Conservation (phyloP, 1,140 invertebrate genomes). For the Drosophila arawakana region DNA sequence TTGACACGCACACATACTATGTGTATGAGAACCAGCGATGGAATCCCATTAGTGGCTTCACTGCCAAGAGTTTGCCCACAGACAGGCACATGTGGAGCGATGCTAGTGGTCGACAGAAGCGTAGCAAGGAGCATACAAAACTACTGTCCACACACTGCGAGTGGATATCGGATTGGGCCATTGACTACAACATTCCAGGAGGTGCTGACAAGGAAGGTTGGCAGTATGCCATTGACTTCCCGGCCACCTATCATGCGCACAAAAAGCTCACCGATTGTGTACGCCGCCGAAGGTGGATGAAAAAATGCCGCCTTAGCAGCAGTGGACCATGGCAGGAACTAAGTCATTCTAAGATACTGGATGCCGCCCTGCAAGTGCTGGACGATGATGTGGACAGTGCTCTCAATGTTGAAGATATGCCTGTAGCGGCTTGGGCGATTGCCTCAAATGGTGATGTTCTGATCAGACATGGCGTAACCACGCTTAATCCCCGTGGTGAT, state of each 20-base stretch:
- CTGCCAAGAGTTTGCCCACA: slow-evolving; percentile 92
- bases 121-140: slow-evolving; percentile 93
- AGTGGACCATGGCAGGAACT: slow-evolving; percentile 94
- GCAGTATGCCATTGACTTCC: slow-evolving; percentile 97
- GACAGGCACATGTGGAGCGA: slow-evolving; percentile 97
- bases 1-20: slow-evolving; percentile 92
- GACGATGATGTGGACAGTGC: slow-evolving; percentile 63
- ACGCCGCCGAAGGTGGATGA: slow-evolving; percentile 92
- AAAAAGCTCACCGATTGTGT: slow-evolving; percentile 96
- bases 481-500: slow-evolving; percentile 88
- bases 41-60: slow-evolving; percentile 95
- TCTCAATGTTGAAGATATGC: slow-evolving; percentile 65
- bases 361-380: slow-evolving; percentile 87
- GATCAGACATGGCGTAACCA: slow-evolving; percentile 90
- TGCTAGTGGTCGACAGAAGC: slow-evolving; percentile 91
- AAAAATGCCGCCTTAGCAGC: slow-evolving; percentile 92
- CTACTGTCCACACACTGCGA: slow-evolving; percentile 94
- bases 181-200: slow-evolving; percentile 94
- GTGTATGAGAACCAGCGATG: slow-evolving; percentile 97
- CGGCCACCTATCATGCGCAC: slow-evolving; percentile 92
- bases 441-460: slow-evolving; percentile 93
- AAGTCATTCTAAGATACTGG: slow-evolving; percentile 92
- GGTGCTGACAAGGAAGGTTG: slow-evolving; percentile 96
- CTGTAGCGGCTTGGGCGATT: slow-evolving; percentile 91
- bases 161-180: slow-evolving; percentile 95